Conservation (phyloP, 1,140 invertebrate species). For the Acromyrmex echinatior region DNA sequence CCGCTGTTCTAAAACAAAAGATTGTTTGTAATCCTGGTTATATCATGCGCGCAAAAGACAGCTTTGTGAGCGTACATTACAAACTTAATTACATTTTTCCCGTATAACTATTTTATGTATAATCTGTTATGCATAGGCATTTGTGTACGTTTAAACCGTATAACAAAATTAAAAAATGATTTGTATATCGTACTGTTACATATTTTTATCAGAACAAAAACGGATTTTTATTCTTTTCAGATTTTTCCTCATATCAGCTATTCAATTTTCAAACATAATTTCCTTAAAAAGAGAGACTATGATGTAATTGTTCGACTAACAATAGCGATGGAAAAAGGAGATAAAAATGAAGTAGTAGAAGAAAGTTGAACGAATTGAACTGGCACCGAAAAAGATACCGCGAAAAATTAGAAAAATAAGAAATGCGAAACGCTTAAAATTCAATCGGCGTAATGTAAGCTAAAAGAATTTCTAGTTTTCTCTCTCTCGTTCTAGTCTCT, state of each 20-base stretch:
- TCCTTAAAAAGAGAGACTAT: neutral
- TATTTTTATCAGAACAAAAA: neutral
- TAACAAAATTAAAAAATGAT: conserved; percentile 26
- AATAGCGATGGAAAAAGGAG: conserved; percentile 7
- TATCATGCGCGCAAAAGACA: neutral
- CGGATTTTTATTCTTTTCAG: neutral
- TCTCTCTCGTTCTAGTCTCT: neutral
- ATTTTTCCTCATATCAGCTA: neutral
- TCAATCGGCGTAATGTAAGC: conserved; percentile 41
- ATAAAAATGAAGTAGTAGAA: conserved; percentile 4
- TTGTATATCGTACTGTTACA: neutral
- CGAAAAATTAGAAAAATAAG: conserved; percentile 46
- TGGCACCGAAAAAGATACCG: neutral
- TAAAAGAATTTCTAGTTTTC: conserved; percentile 16
- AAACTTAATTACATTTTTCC: neutral
- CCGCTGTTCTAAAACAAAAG: conserved; percentile 10
- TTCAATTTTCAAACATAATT: conserved; percentile 23
- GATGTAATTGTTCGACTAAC: neutral
- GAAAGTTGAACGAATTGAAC: conserved; percentile 4
- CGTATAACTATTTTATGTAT: neutral
- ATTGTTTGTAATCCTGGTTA: neutral
- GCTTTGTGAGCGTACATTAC: conserved; percentile 2
- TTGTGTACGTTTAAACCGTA: neutral
- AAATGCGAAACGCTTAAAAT: conserved; percentile 42
- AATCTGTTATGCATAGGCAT: neutral